Conservation (phyloP, 2,113 vertebrate species). For the Callorhinus ursinus region DNA sequence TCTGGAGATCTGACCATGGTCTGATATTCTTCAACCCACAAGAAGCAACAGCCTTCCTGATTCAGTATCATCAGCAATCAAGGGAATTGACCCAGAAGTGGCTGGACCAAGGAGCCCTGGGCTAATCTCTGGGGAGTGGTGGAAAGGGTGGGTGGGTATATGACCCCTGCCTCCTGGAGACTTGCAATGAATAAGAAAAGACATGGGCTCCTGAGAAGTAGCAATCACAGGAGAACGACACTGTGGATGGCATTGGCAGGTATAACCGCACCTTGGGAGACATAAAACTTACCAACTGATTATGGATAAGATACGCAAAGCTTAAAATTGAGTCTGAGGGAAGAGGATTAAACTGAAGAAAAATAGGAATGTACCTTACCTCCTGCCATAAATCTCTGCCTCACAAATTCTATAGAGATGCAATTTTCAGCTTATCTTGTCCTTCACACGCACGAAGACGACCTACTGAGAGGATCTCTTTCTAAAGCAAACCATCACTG, state of each 20-base stretch:
- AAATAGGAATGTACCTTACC: neutral
- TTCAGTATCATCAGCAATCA: neutral
- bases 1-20: neutral
- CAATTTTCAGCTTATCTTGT: neutral
- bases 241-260: neutral
- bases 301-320: neutral
- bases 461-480: neutral
- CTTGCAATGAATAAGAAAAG: neutral
- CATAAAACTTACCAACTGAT: neutral
- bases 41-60: neutral
- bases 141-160: neutral
- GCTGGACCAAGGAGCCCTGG: neutral
- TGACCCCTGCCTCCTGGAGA: neutral
- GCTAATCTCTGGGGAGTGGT: neutral
- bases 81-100: neutral
- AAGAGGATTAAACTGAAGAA: slow-evolving; percentile 21
- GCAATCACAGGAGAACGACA: neutral
- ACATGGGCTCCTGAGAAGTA: neutral
- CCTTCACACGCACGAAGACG: neutral
- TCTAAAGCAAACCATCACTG: neutral
- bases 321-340: slow-evolving; percentile 19
- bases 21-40: neutral
- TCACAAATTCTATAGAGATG: neutral
- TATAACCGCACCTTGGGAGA: neutral
- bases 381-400: neutral